Evolutionary conservation across 2,113 vertebrate species (phyloP), one percentile per base, ranked within the genome.

Genomic region (Aramus guarauna): DNA sequence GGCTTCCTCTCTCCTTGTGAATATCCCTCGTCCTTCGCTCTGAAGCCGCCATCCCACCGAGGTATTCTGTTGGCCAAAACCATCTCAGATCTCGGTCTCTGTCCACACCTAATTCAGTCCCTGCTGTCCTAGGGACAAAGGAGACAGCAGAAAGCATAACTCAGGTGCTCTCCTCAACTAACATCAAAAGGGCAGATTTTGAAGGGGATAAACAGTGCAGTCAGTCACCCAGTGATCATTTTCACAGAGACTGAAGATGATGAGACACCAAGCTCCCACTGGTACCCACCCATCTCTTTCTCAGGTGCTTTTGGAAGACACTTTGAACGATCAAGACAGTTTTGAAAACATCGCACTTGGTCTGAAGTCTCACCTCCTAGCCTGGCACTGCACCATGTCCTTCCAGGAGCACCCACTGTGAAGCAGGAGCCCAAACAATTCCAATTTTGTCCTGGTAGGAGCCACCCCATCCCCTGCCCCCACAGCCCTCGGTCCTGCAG

Each of bases 221-320:
- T 32, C 1, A 2, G 39, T 18, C 72, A 52, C 18, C 2, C 53
- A 63, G 26, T 0, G 0, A 73, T 18, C 10, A 3, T 36, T 72
- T 53, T 48, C 58, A 64, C 24, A 48, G 37, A 21, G 34, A 36
- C 17, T 45, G 39, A 29, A 56, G 62, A 48, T 3, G 29, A 47
- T 41, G 39, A n/a, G 56, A 59, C 52, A 78, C 67, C 9, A 7
- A 64, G 16, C 39, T 84, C 22, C 50, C 55, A 45, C 11, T 74
- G 19, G 18, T 30, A 78, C 9, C 37, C 47, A 19, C 4, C 6
- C 24, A 50, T 9, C 21, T 29, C 48, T 52, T 48, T 67, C 84
- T 72, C 77, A 39, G 41, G 18, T 43, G 56, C 60, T 84, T 93
- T 16, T 58, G 45, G 45, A 58, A 68, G 30, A 23, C 21, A 8